phyloP scores from a whole-genome alignment of 2,888 invertebrate species.

The Eristalis tenax region DNA sequence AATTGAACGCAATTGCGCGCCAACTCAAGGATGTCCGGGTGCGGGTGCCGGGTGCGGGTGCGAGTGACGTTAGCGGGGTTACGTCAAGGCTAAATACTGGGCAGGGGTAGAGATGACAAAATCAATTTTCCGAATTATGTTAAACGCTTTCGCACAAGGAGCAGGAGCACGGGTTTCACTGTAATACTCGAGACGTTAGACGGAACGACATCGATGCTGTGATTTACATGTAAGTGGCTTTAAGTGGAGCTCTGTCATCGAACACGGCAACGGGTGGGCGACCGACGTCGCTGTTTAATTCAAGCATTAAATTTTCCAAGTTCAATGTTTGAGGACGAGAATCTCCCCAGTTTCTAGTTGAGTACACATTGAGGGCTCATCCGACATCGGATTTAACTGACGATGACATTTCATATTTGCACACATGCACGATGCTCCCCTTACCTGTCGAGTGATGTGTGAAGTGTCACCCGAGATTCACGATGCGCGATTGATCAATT shows the following conservation, averaged over 20 bases:
- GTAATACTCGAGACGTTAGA: background rate
- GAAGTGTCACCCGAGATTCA: no score
- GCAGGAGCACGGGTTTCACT: constrained; percentile 6
- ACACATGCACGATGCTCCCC: background rate
- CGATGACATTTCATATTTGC: background rate
- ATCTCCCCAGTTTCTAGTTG: background rate
- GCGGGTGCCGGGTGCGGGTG: background rate
- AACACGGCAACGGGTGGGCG: background rate
- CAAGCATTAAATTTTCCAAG: background rate
- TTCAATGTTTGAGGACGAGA: background rate
- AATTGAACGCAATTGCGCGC: constrained; percentile 22
- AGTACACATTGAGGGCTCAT: background rate
- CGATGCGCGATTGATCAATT: no score
- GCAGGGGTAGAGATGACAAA: constrained; percentile 5
- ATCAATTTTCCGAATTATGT: constrained; percentile 36
- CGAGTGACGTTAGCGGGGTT: background rate
- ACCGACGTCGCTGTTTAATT: background rate
- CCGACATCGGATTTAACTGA: background rate
- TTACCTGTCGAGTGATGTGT: no score
- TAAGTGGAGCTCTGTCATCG: background rate
- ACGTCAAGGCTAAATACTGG: background rate
- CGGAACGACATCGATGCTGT: background rate
- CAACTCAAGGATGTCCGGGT: background rate
- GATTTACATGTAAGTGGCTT: background rate
- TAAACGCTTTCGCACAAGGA: constrained; percentile 16